phyloP scores from a whole-genome alignment of 2,888 invertebrate genomes.

The Bellardia bayeri region DNA sequence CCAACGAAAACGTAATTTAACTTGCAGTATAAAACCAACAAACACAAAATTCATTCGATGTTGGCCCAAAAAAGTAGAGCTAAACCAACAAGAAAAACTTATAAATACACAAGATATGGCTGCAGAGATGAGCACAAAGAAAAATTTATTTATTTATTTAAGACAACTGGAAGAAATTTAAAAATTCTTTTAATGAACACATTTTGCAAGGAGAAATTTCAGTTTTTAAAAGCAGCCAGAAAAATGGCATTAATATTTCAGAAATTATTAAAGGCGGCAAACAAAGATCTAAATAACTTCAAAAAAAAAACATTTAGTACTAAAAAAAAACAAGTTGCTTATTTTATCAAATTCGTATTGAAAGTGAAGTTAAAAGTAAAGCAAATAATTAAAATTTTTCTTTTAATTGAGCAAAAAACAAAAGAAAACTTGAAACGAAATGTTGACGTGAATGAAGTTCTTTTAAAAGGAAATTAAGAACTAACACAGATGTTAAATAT shows the following conservation, averaged over 20 bases:
- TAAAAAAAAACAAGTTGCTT: conserved; percentile 6
- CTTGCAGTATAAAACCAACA: conserved; percentile 35
- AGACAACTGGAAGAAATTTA: conserved; percentile 42
- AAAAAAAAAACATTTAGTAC: not conserved
- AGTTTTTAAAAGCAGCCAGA: not conserved
- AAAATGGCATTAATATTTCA: conserved; percentile 53
- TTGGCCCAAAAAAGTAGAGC: conserved; percentile 2
- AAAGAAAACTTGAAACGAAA: too few relatives aligned
- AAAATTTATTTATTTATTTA: conserved; percentile 51
- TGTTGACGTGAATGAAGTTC: not conserved
- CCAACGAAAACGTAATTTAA: conserved; percentile 30
- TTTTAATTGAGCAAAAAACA: not conserved
- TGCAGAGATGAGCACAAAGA: conserved; percentile 8
- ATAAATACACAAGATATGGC: conserved; percentile 52
- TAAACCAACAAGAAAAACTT: conserved; percentile 17
- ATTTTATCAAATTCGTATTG: conserved; percentile 15
- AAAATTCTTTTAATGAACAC: conserved; percentile 54
- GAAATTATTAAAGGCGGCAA: conserved; percentile 43
- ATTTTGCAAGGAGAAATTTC: conserved; percentile 50
- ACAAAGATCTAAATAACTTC: conserved; percentile 23
- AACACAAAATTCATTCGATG: conserved; percentile 21
- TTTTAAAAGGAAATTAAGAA: not conserved
- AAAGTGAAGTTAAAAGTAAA: conserved; percentile 53
- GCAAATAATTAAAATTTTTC: conserved; percentile 45
- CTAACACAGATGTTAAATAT: conserved; percentile 43